phyloP scores from a whole-genome alignment of 2,888 invertebrate species.

The Macropis europaea region DNA sequence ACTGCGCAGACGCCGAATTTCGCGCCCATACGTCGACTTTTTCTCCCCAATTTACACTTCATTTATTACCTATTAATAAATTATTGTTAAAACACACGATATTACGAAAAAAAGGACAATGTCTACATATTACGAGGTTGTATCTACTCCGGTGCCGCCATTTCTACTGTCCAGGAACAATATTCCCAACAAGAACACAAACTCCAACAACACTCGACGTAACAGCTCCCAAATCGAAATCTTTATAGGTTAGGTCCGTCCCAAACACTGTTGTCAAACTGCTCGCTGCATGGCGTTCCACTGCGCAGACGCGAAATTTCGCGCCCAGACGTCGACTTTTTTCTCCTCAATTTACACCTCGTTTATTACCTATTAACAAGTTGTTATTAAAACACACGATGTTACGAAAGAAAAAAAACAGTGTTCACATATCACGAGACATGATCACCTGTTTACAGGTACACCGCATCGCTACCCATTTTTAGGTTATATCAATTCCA shows the following conservation, averaged over 20 bases:
- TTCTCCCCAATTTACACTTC: background rate
- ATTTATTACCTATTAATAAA: background rate
- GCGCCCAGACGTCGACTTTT: constrained; percentile 16
- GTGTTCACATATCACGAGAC: background rate
- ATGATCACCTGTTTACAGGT: background rate
- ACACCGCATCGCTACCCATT: background rate
- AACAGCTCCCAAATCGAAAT: background rate
- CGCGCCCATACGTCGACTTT: constrained; percentile 20
- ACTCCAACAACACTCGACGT: background rate
- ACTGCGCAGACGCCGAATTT: constrained; percentile 24
- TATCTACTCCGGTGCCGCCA: constrained; percentile 84
- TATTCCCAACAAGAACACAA: background rate
- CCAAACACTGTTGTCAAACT: constrained; percentile 31
- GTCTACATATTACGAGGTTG: constrained; percentile 79
- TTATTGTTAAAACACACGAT: background rate
- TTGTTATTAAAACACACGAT: background rate
- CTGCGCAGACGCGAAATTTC: constrained; percentile 26
- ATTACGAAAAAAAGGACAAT: background rate
- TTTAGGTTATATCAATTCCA: constrained; percentile 15
- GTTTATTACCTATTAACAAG: background rate
- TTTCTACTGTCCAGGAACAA: constrained; percentile 58
- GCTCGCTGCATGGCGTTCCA: background rate
- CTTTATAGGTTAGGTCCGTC: constrained; percentile 19
- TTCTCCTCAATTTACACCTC: background rate
- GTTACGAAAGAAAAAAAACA: background rate